Percentiles rank a stretch among this genome's conserved stretches.
phyloP scores from a whole-genome alignment of 2,113 vertebrate species.

The Lycocorax pyrrhopterus region DNA sequence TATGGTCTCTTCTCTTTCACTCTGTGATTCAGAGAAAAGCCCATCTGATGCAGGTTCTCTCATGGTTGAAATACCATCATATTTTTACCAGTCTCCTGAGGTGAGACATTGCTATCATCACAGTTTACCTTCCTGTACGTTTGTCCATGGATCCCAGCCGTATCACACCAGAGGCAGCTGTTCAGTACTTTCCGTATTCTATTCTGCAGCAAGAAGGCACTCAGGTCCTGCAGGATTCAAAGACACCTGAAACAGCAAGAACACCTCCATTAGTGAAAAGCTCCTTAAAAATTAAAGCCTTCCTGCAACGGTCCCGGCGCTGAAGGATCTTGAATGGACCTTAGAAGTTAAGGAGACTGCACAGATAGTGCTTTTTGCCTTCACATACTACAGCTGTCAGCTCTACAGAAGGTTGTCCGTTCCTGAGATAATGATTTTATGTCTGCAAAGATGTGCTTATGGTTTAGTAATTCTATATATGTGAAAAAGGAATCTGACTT shows the following conservation, averaged over 20 bases:
- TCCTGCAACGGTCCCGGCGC: not conserved
- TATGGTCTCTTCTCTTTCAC: not conserved
- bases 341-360: not conserved
- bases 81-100: not conserved
- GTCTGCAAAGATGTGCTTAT: not conserved
- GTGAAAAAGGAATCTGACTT: not conserved
- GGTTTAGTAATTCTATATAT: not conserved
- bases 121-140: not conserved
- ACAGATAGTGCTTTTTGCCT: not conserved
- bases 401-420: not conserved
- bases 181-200: not conserved
- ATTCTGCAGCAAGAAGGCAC: not conserved
- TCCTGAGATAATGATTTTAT: not conserved
- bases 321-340: not conserved
- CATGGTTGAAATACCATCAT: not conserved
- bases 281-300: not conserved
- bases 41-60: not conserved
- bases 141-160: not conserved
- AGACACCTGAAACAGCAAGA: not conserved
- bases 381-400: not conserved
- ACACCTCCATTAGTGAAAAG: not conserved
- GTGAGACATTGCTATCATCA: not conserved
- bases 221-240: not conserved
- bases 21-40: not conserved
- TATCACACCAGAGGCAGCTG: not conserved